A percentile compares a stretch with the other conserved stretches of the same genome.
Conservation (phyloP, 2,888 invertebrate species). For the Drosophila atripex region DNA sequence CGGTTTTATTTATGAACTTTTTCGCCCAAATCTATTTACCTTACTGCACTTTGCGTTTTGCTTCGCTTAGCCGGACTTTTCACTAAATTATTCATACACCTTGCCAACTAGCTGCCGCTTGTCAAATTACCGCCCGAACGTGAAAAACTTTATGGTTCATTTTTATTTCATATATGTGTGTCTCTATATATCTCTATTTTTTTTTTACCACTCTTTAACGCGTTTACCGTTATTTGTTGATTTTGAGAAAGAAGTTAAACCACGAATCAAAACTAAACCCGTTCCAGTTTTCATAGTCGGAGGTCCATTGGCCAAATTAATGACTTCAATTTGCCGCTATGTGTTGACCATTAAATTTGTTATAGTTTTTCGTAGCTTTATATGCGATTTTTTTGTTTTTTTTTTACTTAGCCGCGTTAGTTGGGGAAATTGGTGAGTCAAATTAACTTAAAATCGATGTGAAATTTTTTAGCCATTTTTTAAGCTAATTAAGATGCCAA, state of each 20-base stretch:
- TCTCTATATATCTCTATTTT: background rate
- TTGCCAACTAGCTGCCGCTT: conserved; percentile 43
- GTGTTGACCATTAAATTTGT: conserved; percentile 52
- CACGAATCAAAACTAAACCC: conserved; percentile 37
- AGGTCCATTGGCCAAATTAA: conserved; percentile 53
- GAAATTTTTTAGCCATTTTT: conserved; percentile 14
- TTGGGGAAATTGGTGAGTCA: conserved; percentile 16
- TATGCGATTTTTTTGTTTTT: conserved; percentile 3
- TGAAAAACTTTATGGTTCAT: conserved; percentile 48
- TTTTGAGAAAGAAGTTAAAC: conserved; percentile 21
- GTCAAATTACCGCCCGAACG: conserved; percentile 54
- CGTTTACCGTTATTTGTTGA: conserved; percentile 49
- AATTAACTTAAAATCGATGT: conserved; percentile 28
- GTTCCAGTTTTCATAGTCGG: conserved; percentile 42
- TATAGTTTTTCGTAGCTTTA: conserved; percentile 36
- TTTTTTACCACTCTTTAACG: conserved; percentile 11
- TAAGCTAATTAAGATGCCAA: background rate
- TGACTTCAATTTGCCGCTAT: conserved; percentile 57
- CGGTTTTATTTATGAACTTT: conserved; percentile 37
- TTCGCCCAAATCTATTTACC: conserved; percentile 19
- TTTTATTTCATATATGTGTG: conserved; percentile 23
- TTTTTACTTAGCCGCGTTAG: conserved; percentile 4
- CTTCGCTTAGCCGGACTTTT: conserved; percentile 29
- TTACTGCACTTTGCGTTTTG: conserved; percentile 34
- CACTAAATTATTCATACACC: conserved; percentile 44